Base-by-base conservation (phyloP, 2,888 invertebrate species). In the Nemotelus pantherinus region DNA sequence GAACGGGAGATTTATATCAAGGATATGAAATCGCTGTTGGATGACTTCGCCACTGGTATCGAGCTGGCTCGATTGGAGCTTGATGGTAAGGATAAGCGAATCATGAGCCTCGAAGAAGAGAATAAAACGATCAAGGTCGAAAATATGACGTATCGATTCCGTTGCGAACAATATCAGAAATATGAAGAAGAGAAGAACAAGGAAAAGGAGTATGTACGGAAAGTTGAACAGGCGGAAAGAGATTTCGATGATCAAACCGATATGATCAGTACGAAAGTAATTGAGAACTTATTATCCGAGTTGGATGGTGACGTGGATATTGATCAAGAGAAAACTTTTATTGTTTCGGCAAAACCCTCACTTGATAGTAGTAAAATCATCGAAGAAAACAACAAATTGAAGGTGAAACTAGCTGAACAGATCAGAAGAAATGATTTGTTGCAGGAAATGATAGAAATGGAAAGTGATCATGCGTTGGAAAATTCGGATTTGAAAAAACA, bases 21-120 rank as follows among this genome's bases (percentile, higher is more conserved):
- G 76, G 87, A 87, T 71, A 86, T 87, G 87, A 87, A 87, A 81
- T 84, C 85, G 80, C 84, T 87, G 1, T 82, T 87, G 4, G 87
- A 87, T 79, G 87, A 87, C 78, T 87, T 87, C 79, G 85, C 86
- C 39, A 86, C 83, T 1, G 86, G 87, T n/a, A 83, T 87, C 79
- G 86, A 87, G 81, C 83, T 86, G 72, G 87, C 87, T 47, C 84
- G 86, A 75, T 78, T 86, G 25, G 87, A 87, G 81, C 80, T 87
- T 79, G 87, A 87, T 80, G 85, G 84, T 81, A 87, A 87, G 79
- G 86, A 87, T 70, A 85, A 85, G 77, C 81, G 83, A 76, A 79
- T 87, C 77, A 50, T 82, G 0, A 84, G 85, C 78, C 80, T 87
- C 55, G 84, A 84, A 65, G 85, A 87, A 60, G 87, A 87, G 77